Conservation (phyloP, 2,113 vertebrate species). For the Naja naja region DNA sequence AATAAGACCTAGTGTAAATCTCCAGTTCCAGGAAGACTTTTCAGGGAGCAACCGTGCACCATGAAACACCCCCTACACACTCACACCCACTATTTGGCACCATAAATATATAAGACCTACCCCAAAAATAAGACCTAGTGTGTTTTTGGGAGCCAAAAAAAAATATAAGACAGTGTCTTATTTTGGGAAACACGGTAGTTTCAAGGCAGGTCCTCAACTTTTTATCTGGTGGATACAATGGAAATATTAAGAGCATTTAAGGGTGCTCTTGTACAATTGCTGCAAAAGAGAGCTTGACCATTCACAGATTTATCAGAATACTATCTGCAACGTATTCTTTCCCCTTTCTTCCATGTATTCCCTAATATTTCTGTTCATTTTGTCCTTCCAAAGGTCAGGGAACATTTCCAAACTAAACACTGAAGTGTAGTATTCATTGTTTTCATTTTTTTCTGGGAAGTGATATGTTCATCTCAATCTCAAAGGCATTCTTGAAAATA, state of each 20-base stretch:
- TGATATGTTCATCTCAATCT: background rate
- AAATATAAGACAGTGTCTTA: no score
- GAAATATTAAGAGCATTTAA: background rate
- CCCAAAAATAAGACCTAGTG: no score
- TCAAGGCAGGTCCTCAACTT: background rate
- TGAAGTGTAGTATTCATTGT: background rate
- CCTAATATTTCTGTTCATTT: background rate
- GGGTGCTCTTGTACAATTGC: background rate
- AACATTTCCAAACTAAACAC: background rate
- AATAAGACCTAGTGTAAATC: no score
- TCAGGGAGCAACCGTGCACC: no score
- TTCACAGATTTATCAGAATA: background rate
- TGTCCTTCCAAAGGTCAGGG: background rate
- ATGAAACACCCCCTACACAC: no score
- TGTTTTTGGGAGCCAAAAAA: no score
- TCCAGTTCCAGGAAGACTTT: no score
- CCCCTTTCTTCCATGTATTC: background rate
- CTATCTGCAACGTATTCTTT: background rate
- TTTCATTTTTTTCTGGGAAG: background rate
- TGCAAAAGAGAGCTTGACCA: background rate
- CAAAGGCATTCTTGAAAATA: background rate
- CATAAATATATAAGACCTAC: no score
- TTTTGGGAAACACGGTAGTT: no score
- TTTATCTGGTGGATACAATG: background rate
- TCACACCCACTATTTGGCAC: no score